Base-by-base conservation (phyloP, 2,113 vertebrate species). In the Microtus oregoni region DNA sequence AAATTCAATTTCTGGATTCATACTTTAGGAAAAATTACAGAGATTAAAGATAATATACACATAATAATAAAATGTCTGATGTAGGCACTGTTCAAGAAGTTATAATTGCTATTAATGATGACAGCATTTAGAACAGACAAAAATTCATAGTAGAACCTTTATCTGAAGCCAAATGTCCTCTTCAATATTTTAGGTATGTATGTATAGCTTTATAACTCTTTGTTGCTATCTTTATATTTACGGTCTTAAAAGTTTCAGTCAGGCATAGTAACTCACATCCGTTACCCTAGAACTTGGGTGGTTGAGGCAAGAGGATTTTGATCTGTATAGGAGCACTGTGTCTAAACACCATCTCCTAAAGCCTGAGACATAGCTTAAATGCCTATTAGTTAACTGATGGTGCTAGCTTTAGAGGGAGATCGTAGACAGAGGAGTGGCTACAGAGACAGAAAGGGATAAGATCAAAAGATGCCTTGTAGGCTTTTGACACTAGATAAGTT, bases 201-300 rank as follows among this genome's bases (percentile, higher is more conserved):
- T 94, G 1, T 75, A 7, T 78, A 73, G 83, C 26, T 73, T 83
- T 86, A 26, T 81, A 47, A 55, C 15, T 85, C 65, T n/a, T 30
- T 50, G 38, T 85, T 73, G 11, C 22, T 87, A 12, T 52, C 26
- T 81, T 3, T 94, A 41, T 78, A 61, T 94, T 52, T 52, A 72
- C 87, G 24, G 86, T 68, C 61, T 75, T 82, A 65, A 87, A 86
- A 94, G n/a, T 96, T 88, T 78, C 92, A 83, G 24, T 35, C 30
- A 9, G 3, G 32, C 15, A 10, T 76, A 72, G 68, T 50, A 3
- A 22, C 68, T 50, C 32, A 65, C 2, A 35, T 47, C 55, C 50
- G 30, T 50, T 76, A 38, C 24, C 41, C 5, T 72, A 50, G 70
- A 73, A 63, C 30, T 22, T 75, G 9, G 24, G 24, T 52, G 15